Evolutionary conservation across 2,888 invertebrate genomes (phyloP).

Genomic region (Litoditis marina): DNA sequence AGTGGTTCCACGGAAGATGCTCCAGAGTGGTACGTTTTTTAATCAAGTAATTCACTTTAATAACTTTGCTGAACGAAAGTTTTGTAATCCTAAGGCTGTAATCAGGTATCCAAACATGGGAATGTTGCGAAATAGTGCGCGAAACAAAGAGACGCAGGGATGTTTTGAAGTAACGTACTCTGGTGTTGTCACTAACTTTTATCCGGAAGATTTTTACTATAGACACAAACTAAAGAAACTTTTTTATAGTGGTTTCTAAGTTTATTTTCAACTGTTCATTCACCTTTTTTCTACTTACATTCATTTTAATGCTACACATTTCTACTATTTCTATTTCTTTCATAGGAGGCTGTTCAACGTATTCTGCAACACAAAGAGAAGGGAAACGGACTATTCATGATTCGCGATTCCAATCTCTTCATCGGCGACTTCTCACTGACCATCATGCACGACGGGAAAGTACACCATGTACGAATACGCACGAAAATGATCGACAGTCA

Average conservation of each 20-base stretch:
- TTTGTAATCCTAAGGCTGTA: too few relatives aligned
- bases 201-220: too few relatives aligned
- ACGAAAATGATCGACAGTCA: conserved; percentile 51
- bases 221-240: too few relatives aligned
- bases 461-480: conserved; percentile 60
- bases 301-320: not conserved
- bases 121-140: too few relatives aligned
- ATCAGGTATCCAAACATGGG: too few relatives aligned
- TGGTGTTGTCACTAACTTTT: too few relatives aligned
- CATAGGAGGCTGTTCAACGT: conserved; percentile 49
- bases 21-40: conserved; percentile 39
- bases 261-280: too few relatives aligned
- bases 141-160: too few relatives aligned
- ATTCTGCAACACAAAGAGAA: conserved; percentile 63
- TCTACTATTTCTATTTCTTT: conserved; percentile 11
- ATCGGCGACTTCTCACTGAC: conserved; percentile 85
- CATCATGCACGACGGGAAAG: conserved; percentile 70
- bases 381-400: conserved; percentile 88
- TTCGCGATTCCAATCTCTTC: conserved; percentile 86
- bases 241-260: too few relatives aligned
- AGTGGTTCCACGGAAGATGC: conserved; percentile 62
- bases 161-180: too few relatives aligned
- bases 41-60: not conserved
- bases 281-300: too few relatives aligned
- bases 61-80: too few relatives aligned